A percentile compares a stretch with the other conserved stretches of the same genome.
Conservation (phyloP, 2,797 vertebrate species). For the Macropodus opercularis region DNA sequence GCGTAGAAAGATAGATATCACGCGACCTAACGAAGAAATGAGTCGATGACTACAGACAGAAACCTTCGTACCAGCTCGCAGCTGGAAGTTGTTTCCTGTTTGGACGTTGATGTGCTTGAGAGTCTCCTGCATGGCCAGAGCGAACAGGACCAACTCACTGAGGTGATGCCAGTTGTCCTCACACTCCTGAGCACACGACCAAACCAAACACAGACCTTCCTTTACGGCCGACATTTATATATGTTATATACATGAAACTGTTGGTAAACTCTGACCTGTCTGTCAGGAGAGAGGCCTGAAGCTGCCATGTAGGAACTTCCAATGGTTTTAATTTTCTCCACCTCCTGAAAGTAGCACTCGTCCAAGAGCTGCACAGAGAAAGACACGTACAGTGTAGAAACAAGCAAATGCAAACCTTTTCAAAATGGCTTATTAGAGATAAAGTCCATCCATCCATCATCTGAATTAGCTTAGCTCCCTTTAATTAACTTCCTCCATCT, state of each 20-base stretch:
- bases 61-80: slow-evolving; percentile 68
- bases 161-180: slow-evolving; percentile 73
- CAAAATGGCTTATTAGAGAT: no score
- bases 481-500: no score
- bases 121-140: slow-evolving; percentile 77
- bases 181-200: slow-evolving; percentile 32
- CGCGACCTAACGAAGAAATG: no score
- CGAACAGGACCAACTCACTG: slow-evolving; percentile 74
- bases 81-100: slow-evolving; percentile 71
- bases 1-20: no score
- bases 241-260: no score
- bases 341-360: slow-evolving; percentile 74
- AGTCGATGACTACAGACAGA: no score
- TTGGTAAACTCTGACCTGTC: slow-evolving; percentile 56
- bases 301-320: slow-evolving; percentile 82
- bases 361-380: slow-evolving; percentile 67
- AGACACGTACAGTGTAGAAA: no score
- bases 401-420: no score
- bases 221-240: background rate
- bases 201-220: background rate
- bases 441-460: no score
- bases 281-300: slow-evolving; percentile 72
- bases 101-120: slow-evolving; percentile 70
- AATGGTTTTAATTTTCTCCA: slow-evolving; percentile 81
- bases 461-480: no score